Percentiles rank a stretch among this genome's conserved stretches.
Conservation (phyloP, 2,113 vertebrate species). For the Zapornia atra region DNA sequence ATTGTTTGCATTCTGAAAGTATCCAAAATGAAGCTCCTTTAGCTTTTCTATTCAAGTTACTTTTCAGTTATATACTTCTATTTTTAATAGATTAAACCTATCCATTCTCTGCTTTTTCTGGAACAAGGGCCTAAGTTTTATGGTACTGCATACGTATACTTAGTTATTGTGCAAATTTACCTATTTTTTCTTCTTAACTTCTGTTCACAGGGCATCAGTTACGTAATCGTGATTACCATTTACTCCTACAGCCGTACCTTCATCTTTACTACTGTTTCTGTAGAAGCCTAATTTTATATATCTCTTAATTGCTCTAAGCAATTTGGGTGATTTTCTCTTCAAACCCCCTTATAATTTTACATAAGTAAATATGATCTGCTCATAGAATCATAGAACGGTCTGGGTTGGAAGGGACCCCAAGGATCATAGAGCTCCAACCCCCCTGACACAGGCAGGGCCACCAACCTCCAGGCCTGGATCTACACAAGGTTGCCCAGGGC, state of each 20-base stretch:
- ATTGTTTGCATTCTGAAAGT: neutral
- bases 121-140: neutral
- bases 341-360: neutral
- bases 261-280: neutral
- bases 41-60: neutral
- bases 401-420: too few relatives aligned
- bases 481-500: too few relatives aligned
- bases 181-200: neutral
- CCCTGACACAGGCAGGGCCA: too few relatives aligned
- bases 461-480: too few relatives aligned
- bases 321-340: neutral
- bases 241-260: neutral
- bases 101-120: neutral
- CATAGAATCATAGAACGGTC: too few relatives aligned
- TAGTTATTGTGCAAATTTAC: neutral
- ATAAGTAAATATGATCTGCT: neutral
- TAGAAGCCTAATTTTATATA: neutral
- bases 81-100: neutral
- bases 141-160: neutral
- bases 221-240: neutral
- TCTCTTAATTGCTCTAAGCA: neutral
- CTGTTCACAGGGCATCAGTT: neutral
- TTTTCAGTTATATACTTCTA: neutral
- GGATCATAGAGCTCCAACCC: too few relatives aligned
- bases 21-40: neutral